Conservation (phyloP, 2,797 vertebrate genomes). For the Enteromius mattozi region DNA sequence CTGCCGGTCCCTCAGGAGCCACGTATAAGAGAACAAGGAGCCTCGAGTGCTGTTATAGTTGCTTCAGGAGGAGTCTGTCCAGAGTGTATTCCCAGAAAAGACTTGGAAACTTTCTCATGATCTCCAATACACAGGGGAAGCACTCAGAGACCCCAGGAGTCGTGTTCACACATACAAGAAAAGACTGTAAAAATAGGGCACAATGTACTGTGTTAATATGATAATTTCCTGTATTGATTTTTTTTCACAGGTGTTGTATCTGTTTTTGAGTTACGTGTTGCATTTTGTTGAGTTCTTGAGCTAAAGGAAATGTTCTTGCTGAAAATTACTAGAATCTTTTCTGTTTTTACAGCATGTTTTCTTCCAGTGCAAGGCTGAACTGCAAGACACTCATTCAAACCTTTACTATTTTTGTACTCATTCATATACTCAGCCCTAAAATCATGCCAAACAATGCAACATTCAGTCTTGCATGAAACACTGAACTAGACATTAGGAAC, state of each 20-base stretch:
- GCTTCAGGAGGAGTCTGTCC: conserved; percentile 52
- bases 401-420: not conserved
- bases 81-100: conserved; percentile 80
- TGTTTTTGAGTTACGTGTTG: not conserved
- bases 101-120: conserved; percentile 80
- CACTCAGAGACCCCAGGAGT: conserved; percentile 51
- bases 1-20: conserved; percentile 14
- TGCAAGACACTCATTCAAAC: not conserved
- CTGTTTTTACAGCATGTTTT: not conserved
- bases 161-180: conserved; percentile 47
- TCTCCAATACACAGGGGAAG: conserved; percentile 69
- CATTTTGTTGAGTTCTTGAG: not conserved
- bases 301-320: not conserved
- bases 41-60: conserved; percentile 25
- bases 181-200: not conserved
- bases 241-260: not conserved
- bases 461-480: not conserved
- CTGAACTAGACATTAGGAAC: not conserved
- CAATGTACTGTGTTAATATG: not conserved
- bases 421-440: not conserved
- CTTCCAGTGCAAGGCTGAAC: not conserved
- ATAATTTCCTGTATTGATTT: not conserved
- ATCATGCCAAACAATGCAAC: not conserved
- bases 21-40: conserved; percentile 12
- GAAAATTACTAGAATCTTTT: not conserved